Base-by-base conservation (phyloP, 2,113 vertebrate genomes). In the Dermatemys mawii region DNA sequence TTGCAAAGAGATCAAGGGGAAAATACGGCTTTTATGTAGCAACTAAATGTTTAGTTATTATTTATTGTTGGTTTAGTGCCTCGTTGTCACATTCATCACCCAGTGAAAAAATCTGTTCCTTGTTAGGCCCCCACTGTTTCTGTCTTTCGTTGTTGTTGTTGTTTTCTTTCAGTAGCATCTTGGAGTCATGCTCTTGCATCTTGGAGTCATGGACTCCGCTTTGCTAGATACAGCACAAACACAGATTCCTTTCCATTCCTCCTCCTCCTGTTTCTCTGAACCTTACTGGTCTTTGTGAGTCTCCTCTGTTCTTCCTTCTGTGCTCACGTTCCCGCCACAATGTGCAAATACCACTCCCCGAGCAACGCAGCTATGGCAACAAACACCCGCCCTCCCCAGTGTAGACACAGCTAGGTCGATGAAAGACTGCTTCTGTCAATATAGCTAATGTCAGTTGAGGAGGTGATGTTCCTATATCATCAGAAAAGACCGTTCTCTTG, bases 41-140 rank as follows among this genome's bases (percentile, higher is more conserved):
- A 87, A 26, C 12, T 54, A n/a, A 76, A 53, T 0, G 8, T 0
- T 1, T 11, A 32, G 21, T 1, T 21, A 0, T 44, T 26, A 16
- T 16, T 21, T 49, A 55, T 11, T 84, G 26, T 76, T 76, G 41
- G 41, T 76, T 76, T 76, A 46, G 12, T 29, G 44, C 41, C 41
- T 76, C 41, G 27, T 13, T 44, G 41, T 46, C 63, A 46, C 26
- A 14, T 76, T 46, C 13, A 46, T 76, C 73, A 46, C 73, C 46
- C 44, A 27, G 26, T 26, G 73, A 46, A 24, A 76, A 46, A 76
- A 27, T 76, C 73, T 27, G 11, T 12, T 27, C 41, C 73, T 76
- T 44, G 38, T 44, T 5, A 22, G 8, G 1, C 27, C 29, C 26
- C 32, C 22, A 11, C 55, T 83, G 1, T 60, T 67, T 57, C 48